These are phyloP conservation scores for Stylophora pistillata DNA, from an alignment of 64 coral and sea anemone genomes.

Conservation along the genomic window DNA sequence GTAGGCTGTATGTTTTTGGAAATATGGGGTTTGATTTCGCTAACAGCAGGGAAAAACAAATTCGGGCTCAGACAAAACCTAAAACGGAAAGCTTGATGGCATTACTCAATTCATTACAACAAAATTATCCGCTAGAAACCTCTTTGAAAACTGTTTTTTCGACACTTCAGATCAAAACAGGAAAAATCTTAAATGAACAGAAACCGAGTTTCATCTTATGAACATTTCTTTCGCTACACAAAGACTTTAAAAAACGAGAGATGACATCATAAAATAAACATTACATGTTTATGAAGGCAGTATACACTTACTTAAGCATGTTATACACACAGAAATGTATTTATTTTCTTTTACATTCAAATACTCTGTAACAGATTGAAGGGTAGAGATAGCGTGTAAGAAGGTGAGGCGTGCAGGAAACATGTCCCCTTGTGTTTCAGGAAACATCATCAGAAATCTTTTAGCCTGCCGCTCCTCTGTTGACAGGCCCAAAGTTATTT, in stretches of 20 bases:
- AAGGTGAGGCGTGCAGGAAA: not conserved
- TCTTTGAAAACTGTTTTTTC: not conserved
- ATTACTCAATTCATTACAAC: not conserved
- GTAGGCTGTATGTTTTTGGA: too few relatives aligned
- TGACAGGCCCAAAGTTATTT: constrained; percentile 12
- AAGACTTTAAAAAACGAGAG: not conserved
- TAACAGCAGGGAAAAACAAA: too few relatives aligned
- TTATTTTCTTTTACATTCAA: constrained; percentile 28
- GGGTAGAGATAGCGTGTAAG: not conserved
- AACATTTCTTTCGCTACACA: not conserved
- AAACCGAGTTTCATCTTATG: not conserved
- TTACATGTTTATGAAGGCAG: constrained; percentile 43
- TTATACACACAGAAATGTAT: constrained; percentile 33
- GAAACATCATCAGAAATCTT: constrained; percentile 21
- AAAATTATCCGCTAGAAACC: not conserved
- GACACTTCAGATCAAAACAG: not conserved
- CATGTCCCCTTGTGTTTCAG: constrained; percentile 30
- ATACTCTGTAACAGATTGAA: constrained; percentile 25
- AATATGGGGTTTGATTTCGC: too few relatives aligned
- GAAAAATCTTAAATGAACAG: not conserved
- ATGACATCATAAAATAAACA: constrained; percentile 37
- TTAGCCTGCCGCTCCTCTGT: constrained; percentile 7
- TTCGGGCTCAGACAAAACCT: too few relatives aligned
- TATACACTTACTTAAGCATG: constrained; percentile 49
- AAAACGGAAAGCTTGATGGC: too few relatives aligned